These are phyloP conservation scores for Caenorhabditis sp. DNA, from an alignment of 2,888 invertebrate species.

Conservation along the genomic window DNA sequence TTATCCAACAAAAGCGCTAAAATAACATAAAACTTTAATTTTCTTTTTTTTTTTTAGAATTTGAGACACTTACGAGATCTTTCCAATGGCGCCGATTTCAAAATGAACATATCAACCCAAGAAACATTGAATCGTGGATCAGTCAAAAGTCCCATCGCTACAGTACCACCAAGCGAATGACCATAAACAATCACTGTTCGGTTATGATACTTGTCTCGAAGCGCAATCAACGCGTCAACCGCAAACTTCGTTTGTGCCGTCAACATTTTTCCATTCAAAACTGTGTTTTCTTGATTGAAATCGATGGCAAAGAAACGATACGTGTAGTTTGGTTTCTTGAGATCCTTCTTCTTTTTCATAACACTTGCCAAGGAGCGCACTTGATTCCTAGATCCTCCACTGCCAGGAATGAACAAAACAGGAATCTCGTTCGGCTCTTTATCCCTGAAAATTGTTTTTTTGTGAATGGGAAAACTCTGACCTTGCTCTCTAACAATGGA, in stretches of 20 bases:
- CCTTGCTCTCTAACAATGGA: neutral
- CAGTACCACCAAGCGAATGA: slow-evolving; percentile 54
- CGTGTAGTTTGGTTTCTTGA: slow-evolving; percentile 79
- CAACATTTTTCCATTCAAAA: slow-evolving; percentile 84
- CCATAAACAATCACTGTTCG: slow-evolving; percentile 42
- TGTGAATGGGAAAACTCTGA: neutral
- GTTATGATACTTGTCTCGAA: neutral
- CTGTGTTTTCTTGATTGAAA: slow-evolving; percentile 86
- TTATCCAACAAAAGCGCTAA: slow-evolving; percentile 40
- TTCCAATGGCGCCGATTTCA: slow-evolving; percentile 36
- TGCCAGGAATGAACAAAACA: slow-evolving; percentile 92
- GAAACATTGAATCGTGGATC: slow-evolving; percentile 23
- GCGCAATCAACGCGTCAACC: slow-evolving; percentile 76
- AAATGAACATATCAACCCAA: slow-evolving; percentile 34
- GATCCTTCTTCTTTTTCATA: slow-evolving; percentile 83
- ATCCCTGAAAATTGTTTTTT: neutral
- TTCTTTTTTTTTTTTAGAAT: neutral
- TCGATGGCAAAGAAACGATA: slow-evolving; percentile 92
- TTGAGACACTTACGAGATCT: slow-evolving; percentile 28
- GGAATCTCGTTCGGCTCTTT: slow-evolving; percentile 78
- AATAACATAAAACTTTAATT: slow-evolving; percentile 2
- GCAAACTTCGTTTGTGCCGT: slow-evolving; percentile 82
- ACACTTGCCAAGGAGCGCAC: slow-evolving; percentile 91
- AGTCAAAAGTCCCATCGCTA: slow-evolving; percentile 20
- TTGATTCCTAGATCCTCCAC: slow-evolving; percentile 87